phyloP scores from a whole-genome alignment of 1,140 invertebrate species.

The Marisa cornuarietis region DNA sequence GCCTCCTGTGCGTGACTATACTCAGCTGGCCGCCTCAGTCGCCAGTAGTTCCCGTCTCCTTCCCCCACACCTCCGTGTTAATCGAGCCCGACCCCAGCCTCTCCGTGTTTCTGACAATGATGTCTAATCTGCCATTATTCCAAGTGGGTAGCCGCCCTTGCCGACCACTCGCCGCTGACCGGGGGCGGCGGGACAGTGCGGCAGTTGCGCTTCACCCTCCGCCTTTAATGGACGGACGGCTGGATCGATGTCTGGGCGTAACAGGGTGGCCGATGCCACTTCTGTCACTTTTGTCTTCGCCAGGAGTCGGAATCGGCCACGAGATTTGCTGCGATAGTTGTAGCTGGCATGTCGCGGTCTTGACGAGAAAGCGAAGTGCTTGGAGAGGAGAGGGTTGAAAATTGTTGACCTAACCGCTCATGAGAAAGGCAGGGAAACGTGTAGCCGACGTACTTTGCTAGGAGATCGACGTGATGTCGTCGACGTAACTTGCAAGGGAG shows the following conservation, averaged over 20 bases:
- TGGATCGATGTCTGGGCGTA: conserved; percentile 1
- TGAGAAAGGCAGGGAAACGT: too few relatives aligned
- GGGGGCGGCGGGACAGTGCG: not conserved
- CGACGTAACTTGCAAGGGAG: too few relatives aligned
- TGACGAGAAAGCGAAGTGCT: not conserved
- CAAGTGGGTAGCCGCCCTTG: conserved; percentile 27
- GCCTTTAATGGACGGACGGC: conserved; percentile 12
- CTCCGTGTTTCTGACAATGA: conserved; percentile 23
- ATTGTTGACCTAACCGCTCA: too few relatives aligned
- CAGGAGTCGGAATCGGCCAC: not conserved
- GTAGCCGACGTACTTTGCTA: too few relatives aligned
- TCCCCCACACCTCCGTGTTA: not conserved
- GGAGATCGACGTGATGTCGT: too few relatives aligned
- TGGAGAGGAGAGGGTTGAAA: not conserved
- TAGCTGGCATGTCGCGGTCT: not conserved
- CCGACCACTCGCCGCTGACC: conserved; percentile 1
- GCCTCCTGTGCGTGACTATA: too few relatives aligned
- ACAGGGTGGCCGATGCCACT: not conserved
- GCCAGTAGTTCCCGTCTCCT: not conserved
- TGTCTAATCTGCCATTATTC: conserved; percentile 32
- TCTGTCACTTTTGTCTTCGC: not conserved
- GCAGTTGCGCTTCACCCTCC: not conserved
- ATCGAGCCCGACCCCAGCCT: not conserved
- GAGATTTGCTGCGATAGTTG: not conserved
- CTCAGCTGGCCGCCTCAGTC: too few relatives aligned